Conservation (phyloP, 2,113 vertebrate genomes). For the Sapayoa aenigma region DNA sequence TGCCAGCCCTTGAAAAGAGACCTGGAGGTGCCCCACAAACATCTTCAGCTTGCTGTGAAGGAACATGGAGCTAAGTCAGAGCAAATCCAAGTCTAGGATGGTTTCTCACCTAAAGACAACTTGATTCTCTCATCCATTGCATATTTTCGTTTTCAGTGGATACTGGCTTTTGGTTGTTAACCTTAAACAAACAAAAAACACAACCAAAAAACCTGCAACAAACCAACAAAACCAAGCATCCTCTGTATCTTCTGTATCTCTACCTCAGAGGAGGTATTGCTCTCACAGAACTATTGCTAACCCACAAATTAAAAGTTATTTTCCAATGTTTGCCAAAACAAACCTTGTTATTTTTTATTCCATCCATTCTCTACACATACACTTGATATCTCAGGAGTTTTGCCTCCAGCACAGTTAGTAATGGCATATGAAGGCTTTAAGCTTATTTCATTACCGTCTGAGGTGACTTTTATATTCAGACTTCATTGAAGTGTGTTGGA, state of each 20-base stretch:
- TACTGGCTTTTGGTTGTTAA: neutral
- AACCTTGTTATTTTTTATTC: neutral
- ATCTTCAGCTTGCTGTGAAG: slow-evolving; percentile 81
- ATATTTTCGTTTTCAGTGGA: neutral
- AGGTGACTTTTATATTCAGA: neutral
- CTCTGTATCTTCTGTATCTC: neutral
- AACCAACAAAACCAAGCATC: neutral
- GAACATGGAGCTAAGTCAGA: slow-evolving; percentile 76
- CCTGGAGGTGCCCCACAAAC: slow-evolving; percentile 79
- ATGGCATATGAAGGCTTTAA: neutral
- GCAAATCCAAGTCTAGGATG: slow-evolving; percentile 74
- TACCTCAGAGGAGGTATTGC: neutral
- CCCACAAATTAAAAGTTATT: neutral
- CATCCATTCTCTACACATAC: neutral
- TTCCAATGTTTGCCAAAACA: neutral
- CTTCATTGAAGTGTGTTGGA: neutral
- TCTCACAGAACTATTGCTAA: neutral
- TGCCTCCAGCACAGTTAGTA: neutral
- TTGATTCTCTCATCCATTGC: neutral
- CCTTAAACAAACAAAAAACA: neutral
- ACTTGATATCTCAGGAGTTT: neutral
- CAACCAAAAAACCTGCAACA: neutral
- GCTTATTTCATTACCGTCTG: neutral
- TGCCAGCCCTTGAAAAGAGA: slow-evolving; percentile 83
- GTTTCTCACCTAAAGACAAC: neutral